Conservation (phyloP, 1,140 invertebrate genomes). For the Onthophagus taurus region DNA sequence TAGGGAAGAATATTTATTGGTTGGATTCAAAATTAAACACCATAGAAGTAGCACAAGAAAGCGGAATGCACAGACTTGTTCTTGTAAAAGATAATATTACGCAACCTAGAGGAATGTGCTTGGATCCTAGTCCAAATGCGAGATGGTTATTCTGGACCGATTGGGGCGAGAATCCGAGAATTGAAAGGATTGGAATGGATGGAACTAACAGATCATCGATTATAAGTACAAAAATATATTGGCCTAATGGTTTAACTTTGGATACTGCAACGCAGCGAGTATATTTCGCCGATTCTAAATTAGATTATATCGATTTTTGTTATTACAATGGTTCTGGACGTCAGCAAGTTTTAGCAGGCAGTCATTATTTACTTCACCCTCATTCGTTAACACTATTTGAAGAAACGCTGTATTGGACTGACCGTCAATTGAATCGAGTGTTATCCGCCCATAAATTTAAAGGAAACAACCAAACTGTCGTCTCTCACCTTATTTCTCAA, state of each 20-base stretch:
- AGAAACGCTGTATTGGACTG: slow-evolving; percentile 95
- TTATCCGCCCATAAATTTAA: slow-evolving; percentile 84
- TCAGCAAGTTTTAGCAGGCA: slow-evolving; percentile 76
- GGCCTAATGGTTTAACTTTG: slow-evolving; percentile 94
- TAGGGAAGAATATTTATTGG: slow-evolving; percentile 92
- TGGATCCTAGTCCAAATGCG: slow-evolving; percentile 80
- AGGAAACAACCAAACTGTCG: slow-evolving; percentile 80
- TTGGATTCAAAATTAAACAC: slow-evolving; percentile 89
- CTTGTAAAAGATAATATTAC: slow-evolving; percentile 89
- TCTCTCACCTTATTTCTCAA: slow-evolving; percentile 89
- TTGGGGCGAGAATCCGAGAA: slow-evolving; percentile 95
- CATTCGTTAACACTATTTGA: slow-evolving; percentile 90
- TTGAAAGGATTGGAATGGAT: slow-evolving; percentile 94
- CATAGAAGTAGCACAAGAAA: slow-evolving; percentile 83
- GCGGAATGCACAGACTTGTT: slow-evolving; percentile 74
- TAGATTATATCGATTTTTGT: slow-evolving; percentile 98
- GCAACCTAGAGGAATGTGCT: slow-evolving; percentile 57
- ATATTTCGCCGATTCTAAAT: slow-evolving; percentile 95
- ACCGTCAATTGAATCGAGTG: slow-evolving; percentile 82
- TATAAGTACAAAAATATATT: slow-evolving; percentile 94
- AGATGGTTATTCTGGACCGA: slow-evolving; percentile 94
- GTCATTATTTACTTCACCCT: slow-evolving; percentile 88
- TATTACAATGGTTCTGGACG: slow-evolving; percentile 90
- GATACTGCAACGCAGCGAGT: slow-evolving; percentile 89
- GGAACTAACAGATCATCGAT: slow-evolving; percentile 78